phyloP scores from a whole-genome alignment of 2,797 vertebrate genomes.

The Clarias laeviceps region DNA sequence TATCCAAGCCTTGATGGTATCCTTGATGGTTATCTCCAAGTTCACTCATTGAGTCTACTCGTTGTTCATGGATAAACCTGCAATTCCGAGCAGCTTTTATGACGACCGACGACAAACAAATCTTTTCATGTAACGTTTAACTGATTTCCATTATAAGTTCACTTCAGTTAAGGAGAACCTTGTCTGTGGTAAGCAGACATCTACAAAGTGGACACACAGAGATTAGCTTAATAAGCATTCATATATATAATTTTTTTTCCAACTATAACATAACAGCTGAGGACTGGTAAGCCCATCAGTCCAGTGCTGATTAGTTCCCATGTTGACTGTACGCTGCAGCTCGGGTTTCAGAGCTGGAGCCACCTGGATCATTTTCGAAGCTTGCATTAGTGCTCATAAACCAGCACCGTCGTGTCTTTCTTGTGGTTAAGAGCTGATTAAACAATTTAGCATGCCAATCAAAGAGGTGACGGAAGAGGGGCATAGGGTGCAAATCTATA shows the following conservation, averaged over 20 bases:
- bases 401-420: constrained; percentile 63
- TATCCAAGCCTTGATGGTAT: too few species aligned
- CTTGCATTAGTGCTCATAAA: constrained; percentile 44
- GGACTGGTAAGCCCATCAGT: not conserved
- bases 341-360: constrained; percentile 21
- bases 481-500: constrained; percentile 1
- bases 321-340: constrained; percentile 25
- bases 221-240: not conserved
- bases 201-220: not conserved
- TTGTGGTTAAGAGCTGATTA: constrained; percentile 72
- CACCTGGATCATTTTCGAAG: constrained; percentile 30
- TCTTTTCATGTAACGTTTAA: not conserved
- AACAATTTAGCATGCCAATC: constrained; percentile 72
- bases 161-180: not conserved
- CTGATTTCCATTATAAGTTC: not conserved
- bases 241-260: not conserved
- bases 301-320: constrained; percentile 11
- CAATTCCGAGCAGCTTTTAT: not conserved
- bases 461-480: constrained; percentile 61
- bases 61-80: not conserved
- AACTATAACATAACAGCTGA: not conserved
- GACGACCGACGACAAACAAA: not conserved
- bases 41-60: not conserved
- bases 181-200: not conserved
- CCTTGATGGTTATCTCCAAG: too few species aligned